Percentiles rank a stretch among this genome's conserved stretches.
These are phyloP conservation scores for Venustoraphidia nigricollis DNA, from an alignment of 2,888 invertebrate species.

Conservation along the genomic window DNA sequence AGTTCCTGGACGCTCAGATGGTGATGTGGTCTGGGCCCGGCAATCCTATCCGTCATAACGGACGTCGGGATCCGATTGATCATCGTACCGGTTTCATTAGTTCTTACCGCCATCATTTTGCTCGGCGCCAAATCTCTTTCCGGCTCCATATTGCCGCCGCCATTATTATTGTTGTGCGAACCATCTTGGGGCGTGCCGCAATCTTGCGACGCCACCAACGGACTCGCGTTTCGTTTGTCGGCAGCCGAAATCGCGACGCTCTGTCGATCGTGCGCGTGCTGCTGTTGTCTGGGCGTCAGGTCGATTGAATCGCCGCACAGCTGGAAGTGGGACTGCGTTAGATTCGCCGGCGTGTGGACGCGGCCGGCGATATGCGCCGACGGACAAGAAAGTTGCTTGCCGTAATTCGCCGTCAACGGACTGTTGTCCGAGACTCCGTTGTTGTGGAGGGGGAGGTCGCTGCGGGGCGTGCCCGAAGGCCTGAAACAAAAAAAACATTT, in stretches of 20 bases:
- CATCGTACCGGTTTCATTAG: conserved; percentile 17
- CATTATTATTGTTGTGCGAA: neutral
- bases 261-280: conserved; percentile 7
- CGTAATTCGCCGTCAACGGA: neutral
- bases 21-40: conserved; percentile 36
- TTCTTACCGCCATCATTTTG: conserved; percentile 28
- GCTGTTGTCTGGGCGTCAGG: conserved; percentile 11
- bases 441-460: conserved; percentile 23
- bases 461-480: conserved; percentile 33
- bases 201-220: neutral
- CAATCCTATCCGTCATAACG: conserved; percentile 5
- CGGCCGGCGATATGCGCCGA: conserved; percentile 8
- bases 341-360: conserved; percentile 23
- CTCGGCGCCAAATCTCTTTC: conserved; percentile 34
- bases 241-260: neutral
- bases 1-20: conserved; percentile 46
- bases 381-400: conserved; percentile 2
- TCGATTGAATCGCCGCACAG: conserved; percentile 10
- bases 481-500: conserved; percentile 20
- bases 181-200: neutral
- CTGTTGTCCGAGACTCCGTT: neutral
- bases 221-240: neutral
- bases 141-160: conserved; percentile 28
- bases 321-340: conserved; percentile 14
- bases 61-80: conserved; percentile 10